phyloP scores from a whole-genome alignment of 2,888 invertebrate genomes.

The Synergus itoensis region DNA sequence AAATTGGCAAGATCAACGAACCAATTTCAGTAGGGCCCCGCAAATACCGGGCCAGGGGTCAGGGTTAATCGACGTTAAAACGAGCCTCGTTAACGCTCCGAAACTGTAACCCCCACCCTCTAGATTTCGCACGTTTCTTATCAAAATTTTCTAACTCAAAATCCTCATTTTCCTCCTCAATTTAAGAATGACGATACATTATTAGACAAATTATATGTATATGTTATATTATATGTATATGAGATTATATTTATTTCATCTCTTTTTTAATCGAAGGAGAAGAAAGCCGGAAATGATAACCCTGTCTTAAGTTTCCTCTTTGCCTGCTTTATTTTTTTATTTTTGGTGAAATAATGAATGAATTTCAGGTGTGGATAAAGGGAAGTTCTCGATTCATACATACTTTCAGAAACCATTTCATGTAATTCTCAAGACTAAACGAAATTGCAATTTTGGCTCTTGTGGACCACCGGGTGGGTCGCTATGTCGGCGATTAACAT shows the following conservation, averaged over 20 bases:
- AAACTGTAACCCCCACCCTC: constrained; percentile 48
- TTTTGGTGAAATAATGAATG: not conserved
- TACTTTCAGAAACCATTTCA: not conserved
- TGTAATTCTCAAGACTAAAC: constrained; percentile 51
- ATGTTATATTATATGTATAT: no score
- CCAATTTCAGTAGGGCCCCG: constrained; percentile 73
- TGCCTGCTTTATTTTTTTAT: not conserved
- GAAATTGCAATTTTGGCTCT: constrained; percentile 66
- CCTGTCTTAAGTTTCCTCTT: no score
- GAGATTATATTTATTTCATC: no score
- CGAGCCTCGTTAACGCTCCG: constrained; percentile 76
- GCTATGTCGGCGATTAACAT: constrained; percentile 70
- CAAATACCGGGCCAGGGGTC: constrained; percentile 73
- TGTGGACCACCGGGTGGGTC: constrained; percentile 69
- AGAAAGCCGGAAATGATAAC: not conserved
- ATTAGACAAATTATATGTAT: not conserved
- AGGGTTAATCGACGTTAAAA: constrained; percentile 77
- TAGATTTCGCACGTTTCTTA: constrained; percentile 48
- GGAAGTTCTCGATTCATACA: not conserved
- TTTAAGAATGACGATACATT: no score
- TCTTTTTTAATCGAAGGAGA: not conserved
- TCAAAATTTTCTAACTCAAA: not conserved
- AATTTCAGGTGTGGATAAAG: not conserved
- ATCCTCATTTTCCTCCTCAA: not conserved
- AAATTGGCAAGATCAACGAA: constrained; percentile 74